Evolutionary conservation across 2,888 invertebrate genomes (phyloP).

Genomic region (Rhyacophila evoluta): DNA sequence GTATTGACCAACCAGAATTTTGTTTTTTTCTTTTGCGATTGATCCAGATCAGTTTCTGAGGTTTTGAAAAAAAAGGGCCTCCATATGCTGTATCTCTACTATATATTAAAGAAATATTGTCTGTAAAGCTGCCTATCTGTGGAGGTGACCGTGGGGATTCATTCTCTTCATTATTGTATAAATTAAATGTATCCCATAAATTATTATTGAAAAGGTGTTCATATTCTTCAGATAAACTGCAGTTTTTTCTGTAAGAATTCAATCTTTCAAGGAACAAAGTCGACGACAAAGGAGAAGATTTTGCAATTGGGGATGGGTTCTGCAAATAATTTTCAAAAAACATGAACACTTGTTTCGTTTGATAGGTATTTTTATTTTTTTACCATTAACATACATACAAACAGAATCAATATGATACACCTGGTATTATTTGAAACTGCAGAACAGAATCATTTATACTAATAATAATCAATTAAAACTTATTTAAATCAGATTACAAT

Average conservation of each 20-base stretch:
- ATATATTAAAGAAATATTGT: not conserved
- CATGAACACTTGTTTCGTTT: not conserved
- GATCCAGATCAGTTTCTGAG: not conserved
- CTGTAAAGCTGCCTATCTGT: not conserved
- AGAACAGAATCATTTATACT: too few species aligned
- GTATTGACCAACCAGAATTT: slow-evolving; percentile 56
- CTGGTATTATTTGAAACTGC: too few species aligned
- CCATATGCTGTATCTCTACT: slow-evolving; percentile 51
- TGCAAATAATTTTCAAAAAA: not conserved
- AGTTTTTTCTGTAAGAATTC: not conserved
- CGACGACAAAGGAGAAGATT: not conserved
- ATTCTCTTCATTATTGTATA: not conserved
- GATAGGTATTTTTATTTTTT: not conserved
- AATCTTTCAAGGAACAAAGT: not conserved
- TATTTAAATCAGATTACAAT: too few species aligned
- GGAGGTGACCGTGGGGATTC: not conserved
- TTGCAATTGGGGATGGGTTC: not conserved
- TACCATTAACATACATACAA: not conserved
- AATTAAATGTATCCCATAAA: not conserved
- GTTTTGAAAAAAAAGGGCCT: not conserved
- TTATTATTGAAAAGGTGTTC: not conserved
- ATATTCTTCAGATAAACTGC: not conserved
- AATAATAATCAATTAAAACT: too few species aligned
- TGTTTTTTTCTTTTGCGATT: not conserved
- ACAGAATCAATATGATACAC: too few species aligned